A percentile compares a stretch with the other conserved stretches of the same genome.
Conservation (phyloP, 2,113 vertebrate species). For the Bufo bufo region DNA sequence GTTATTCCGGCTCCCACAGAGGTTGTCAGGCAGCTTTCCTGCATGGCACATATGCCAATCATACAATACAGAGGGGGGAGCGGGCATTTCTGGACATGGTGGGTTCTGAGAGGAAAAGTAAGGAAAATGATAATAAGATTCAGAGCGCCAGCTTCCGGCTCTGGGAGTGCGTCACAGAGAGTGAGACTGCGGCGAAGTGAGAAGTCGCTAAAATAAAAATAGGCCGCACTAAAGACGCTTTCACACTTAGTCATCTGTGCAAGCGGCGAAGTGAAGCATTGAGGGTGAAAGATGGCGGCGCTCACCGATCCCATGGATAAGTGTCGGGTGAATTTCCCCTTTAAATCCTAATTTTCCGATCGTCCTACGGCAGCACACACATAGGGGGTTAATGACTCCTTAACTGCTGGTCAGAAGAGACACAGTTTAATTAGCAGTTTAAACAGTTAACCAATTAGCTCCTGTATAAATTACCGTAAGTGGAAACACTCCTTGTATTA, state of each 20-base stretch:
- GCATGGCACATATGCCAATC: too few relatives aligned
- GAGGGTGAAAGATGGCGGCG: neutral
- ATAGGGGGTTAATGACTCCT: too few relatives aligned
- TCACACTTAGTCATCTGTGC: slow-evolving; percentile 30
- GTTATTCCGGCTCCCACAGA: too few relatives aligned
- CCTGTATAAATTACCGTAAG: too few relatives aligned
- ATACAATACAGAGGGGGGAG: too few relatives aligned
- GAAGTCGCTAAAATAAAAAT: slow-evolving; percentile 12
- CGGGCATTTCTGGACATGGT: too few relatives aligned
- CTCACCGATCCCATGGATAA: neutral
- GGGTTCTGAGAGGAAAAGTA: neutral
- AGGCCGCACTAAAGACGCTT: neutral
- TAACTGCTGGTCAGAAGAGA: too few relatives aligned
- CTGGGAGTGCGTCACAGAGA: neutral
- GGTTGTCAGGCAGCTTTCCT: too few relatives aligned
- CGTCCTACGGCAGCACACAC: too few relatives aligned
- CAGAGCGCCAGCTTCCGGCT: neutral
- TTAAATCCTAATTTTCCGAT: neutral
- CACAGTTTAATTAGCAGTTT: too few relatives aligned
- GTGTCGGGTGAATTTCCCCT: neutral
- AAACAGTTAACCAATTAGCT: too few relatives aligned
- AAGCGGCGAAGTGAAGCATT: neutral
- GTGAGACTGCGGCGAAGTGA: slow-evolving; percentile 3
- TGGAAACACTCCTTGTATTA: too few relatives aligned
- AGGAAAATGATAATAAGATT: neutral